Percentiles rank a stretch among this genome's conserved stretches.
Conservation (phyloP, 2,888 invertebrate species). For the Drosophila macrospina region DNA sequence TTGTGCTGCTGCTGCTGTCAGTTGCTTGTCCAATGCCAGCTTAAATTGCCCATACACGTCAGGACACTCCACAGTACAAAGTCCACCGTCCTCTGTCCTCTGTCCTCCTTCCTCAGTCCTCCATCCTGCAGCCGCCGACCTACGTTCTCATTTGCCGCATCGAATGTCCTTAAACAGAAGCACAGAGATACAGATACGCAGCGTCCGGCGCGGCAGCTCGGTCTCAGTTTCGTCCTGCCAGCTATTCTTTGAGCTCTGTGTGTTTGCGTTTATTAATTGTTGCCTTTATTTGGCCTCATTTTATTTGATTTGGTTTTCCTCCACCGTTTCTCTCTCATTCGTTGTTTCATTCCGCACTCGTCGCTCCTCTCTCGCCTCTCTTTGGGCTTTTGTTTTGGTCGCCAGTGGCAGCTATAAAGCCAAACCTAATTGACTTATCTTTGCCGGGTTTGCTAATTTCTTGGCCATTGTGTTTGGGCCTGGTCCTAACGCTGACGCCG, state of each 20-base stretch:
- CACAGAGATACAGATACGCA: conserved; percentile 50
- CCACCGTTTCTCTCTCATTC: conserved; percentile 40
- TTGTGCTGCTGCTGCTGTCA: conserved; percentile 66
- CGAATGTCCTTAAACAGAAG: conserved; percentile 52
- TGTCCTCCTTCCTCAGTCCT: conserved; percentile 25
- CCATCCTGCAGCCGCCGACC: conserved; percentile 7
- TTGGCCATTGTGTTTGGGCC: conserved; percentile 70
- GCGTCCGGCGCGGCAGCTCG: conserved; percentile 10
- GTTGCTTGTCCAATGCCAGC: conserved; percentile 79
- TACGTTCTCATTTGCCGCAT: not conserved
- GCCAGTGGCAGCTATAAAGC: conserved; percentile 78
- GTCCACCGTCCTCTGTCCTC: not conserved
- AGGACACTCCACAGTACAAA: conserved; percentile 53
- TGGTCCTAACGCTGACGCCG: conserved; percentile 1
- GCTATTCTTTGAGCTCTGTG: conserved; percentile 31
- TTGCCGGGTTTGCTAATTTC: conserved; percentile 79
- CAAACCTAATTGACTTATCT: conserved; percentile 83
- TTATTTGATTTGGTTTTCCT: conserved; percentile 78
- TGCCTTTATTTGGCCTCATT: conserved; percentile 81
- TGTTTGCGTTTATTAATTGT: conserved; percentile 81
- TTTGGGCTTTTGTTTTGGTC: conserved; percentile 66
- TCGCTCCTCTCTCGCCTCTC: conserved; percentile 21
- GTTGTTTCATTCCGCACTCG: conserved; percentile 15
- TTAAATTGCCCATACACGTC: conserved; percentile 81
- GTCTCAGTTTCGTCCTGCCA: conserved; percentile 47